These are phyloP conservation scores for Riparia riparia DNA, from an alignment of 2,113 vertebrate species.

Conservation along the genomic window DNA sequence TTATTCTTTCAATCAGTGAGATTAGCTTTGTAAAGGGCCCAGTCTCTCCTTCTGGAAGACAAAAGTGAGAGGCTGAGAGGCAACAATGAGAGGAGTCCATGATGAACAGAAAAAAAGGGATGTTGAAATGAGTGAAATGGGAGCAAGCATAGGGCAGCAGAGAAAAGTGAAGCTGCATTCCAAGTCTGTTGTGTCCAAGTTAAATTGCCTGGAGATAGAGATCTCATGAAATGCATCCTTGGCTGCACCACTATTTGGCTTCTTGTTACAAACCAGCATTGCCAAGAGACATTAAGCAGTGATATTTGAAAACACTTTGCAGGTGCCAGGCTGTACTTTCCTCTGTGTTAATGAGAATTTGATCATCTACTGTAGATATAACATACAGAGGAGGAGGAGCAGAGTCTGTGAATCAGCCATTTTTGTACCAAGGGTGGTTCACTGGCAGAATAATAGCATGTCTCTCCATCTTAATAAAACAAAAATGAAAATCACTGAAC, in stretches of 20 bases:
- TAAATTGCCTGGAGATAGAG: slow-evolving; percentile 48
- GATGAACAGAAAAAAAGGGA: neutral
- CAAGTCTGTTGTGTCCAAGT: slow-evolving; percentile 7
- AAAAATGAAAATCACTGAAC: neutral
- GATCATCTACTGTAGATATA: slow-evolving; percentile 51
- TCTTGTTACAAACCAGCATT: slow-evolving; percentile 5
- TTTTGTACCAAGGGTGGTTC: neutral
- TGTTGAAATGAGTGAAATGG: neutral
- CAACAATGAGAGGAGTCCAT: neutral
- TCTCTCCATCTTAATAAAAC: neutral
- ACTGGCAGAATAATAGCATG: slow-evolving; percentile 8
- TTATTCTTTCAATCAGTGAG: neutral
- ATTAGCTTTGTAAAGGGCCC: neutral
- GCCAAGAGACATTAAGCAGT: slow-evolving; percentile 69
- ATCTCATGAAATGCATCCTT: slow-evolving; percentile 38
- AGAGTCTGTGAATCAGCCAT: neutral
- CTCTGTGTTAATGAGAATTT: slow-evolving; percentile 64
- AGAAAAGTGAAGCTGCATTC: neutral
- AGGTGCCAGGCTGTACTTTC: slow-evolving; percentile 65
- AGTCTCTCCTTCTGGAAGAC: neutral
- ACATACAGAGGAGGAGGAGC: slow-evolving; percentile 17
- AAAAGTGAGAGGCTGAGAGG: neutral
- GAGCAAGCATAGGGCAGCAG: neutral
- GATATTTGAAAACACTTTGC: slow-evolving; percentile 64
- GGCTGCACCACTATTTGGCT: slow-evolving; percentile 48